Conservation (phyloP, 2,888 invertebrate species). For the Peribatodes rhomboidaria region DNA sequence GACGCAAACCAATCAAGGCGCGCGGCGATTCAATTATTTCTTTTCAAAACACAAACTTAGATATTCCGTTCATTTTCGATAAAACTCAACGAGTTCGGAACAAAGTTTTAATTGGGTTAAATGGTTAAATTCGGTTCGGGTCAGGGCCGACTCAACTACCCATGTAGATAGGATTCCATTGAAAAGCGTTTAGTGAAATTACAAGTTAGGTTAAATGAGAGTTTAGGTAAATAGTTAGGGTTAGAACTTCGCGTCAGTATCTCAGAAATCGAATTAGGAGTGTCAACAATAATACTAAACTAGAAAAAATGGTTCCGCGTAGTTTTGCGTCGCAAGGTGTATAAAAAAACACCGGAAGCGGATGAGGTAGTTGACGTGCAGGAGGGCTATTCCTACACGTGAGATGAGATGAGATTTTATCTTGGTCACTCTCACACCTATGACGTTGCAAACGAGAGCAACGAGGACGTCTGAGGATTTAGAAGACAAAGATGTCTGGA, state of each 20-base stretch:
- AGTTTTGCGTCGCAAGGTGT: too few species aligned
- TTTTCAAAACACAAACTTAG: constrained; percentile 15
- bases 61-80: constrained; percentile 11
- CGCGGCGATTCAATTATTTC: constrained; percentile 16
- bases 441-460: too few species aligned
- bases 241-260: neutral
- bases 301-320: too few species aligned
- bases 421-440: too few species aligned
- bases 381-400: too few species aligned
- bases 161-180: neutral
- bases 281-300: too few species aligned
- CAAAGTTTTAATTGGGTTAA: constrained; percentile 32
- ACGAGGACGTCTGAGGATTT: too few species aligned
- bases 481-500: too few species aligned
- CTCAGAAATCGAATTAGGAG: too few species aligned
- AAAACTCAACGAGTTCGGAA: constrained; percentile 9
- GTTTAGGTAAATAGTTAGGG: neutral
- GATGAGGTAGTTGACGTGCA: too few species aligned
- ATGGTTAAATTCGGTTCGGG: constrained; percentile 18
- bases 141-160: constrained; percentile 8
- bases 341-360: too few species aligned
- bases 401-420: too few species aligned
- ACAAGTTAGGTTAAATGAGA: neutral
- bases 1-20: constrained; percentile 14
- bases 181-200: neutral